Evolutionary conservation across 2,888 invertebrate species (phyloP), one percentile per base, ranked within the genome.

Genomic region (Podotricha telesiphe): DNA sequence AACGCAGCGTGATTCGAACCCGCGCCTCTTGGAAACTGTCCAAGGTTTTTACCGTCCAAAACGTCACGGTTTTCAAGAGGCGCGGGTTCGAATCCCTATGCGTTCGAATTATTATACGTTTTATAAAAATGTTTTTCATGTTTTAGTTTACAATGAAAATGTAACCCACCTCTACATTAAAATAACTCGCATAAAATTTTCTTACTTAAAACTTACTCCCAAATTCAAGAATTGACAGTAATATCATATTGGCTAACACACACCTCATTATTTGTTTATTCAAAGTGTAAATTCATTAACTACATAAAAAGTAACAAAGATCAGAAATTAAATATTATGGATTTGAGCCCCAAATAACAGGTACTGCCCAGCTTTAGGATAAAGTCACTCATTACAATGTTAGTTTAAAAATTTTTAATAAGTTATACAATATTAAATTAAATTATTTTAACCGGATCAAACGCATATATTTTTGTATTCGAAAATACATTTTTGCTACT

Each of bases 311-410:
- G 28, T 28, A 28, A 4, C 3, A 2, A 28, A 6, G 2, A 28
- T 28, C 3, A 28, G 28, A 28, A 28, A 28, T 4, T 28, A 37
- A 37, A 37, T 1, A 37, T 10, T 37, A 53, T 34, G 34, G 1
- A 34, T 55, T 55, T 37, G 55, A 55, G 34, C 28, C 55, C 55
- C n/a, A 42, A 55, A 55, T 28, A 6, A 17, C 34, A 55, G 55
- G 17, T 55, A 55, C 11, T 37, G 17, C 17, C 34, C 19, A 28
- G 0, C n/a, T 17, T 28, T n/a, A 53, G 22, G 28, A 28, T 28
- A 53, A 8, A 37, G 8, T 50, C 11, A 11, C 51, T 51, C 15
- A 13, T 51, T 51, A 28, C 28, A n/a, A n/a, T n/a, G n/a, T n/a
- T n/a, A n/a, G n/a, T n/a, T n/a, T n/a, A n/a, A n/a, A n/a, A n/a